phyloP scores from a whole-genome alignment of 1,140 invertebrate genomes.

The Lasaia peninsularis region DNA sequence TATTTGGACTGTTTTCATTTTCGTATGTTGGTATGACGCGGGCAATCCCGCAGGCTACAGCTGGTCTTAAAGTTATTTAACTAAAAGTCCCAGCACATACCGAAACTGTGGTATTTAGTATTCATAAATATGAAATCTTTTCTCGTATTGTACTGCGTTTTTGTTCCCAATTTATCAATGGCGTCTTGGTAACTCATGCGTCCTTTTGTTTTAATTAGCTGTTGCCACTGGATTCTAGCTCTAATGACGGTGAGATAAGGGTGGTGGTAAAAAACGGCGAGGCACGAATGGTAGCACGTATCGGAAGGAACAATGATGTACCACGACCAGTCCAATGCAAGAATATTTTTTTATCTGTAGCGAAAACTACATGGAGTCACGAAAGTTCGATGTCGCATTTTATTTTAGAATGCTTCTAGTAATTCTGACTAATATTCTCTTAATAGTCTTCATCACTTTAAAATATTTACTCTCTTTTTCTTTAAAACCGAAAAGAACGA shows the following conservation, averaged over 20 bases:
- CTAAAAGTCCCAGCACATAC: neutral
- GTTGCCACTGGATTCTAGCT: conserved; percentile 19
- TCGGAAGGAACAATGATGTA: conserved; percentile 58
- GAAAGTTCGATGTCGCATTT: conserved; percentile 32
- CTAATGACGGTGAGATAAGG: conserved; percentile 25
- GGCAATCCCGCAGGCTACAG: too few species aligned
- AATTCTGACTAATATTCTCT: too few species aligned
- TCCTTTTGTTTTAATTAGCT: conserved; percentile 38
- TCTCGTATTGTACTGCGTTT: conserved; percentile 20
- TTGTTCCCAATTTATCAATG: conserved; percentile 43
- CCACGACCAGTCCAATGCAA: conserved; percentile 55
- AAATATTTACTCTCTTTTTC: too few species aligned
- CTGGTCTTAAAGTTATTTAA: too few species aligned
- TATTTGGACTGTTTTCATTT: too few species aligned
- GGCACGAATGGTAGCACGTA: conserved; percentile 52
- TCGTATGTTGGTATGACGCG: too few species aligned
- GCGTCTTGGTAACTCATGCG: conserved; percentile 29
- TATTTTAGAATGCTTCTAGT: too few species aligned
- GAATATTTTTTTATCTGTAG: conserved; percentile 58
- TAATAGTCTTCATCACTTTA: too few species aligned
- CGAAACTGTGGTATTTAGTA: conserved; percentile 8
- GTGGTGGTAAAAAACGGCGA: conserved; percentile 24
- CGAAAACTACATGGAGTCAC: conserved; percentile 29
- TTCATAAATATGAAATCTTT: conserved; percentile 18
- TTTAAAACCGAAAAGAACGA: too few species aligned